A percentile compares a stretch with the other conserved stretches of the same genome.
These are phyloP conservation scores for Opisthocomus hoazin DNA, from an alignment of 2,113 vertebrate species.

Conservation along the genomic window DNA sequence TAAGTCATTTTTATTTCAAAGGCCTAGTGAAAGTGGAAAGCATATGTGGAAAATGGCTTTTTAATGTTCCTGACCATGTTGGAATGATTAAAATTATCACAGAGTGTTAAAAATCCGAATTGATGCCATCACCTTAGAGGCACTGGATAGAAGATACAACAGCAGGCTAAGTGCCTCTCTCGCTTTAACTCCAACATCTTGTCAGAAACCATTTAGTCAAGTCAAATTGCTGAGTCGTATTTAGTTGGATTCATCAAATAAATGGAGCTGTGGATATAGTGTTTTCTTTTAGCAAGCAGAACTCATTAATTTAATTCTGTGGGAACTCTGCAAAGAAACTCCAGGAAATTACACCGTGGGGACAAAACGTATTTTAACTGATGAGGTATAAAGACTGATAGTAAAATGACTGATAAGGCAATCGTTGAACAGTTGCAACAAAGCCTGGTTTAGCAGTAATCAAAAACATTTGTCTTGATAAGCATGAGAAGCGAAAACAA, in stretches of 20 bases:
- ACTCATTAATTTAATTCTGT: neutral
- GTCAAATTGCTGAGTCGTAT: neutral
- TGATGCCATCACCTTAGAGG: neutral
- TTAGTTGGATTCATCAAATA: conserved; percentile 5
- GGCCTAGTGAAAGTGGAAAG: neutral
- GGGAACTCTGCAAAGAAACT: neutral
- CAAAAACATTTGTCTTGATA: conserved; percentile 32
- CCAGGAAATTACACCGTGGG: neutral
- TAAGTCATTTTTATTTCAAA: neutral
- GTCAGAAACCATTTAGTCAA: neutral
- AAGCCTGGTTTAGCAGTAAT: neutral
- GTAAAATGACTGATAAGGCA: conserved; percentile 9
- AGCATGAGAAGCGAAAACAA: neutral
- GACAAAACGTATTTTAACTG: neutral
- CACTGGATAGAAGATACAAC: neutral
- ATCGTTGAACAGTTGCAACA: neutral
- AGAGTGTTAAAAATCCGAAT: neutral
- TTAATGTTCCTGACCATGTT: neutral
- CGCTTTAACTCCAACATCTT: neutral
- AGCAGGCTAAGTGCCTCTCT: neutral
- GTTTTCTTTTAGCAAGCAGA: conserved; percentile 1
- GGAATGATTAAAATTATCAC: neutral
- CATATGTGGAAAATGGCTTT: neutral
- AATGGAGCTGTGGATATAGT: neutral
- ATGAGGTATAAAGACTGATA: neutral